phyloP scores from a whole-genome alignment of 2,113 vertebrate species.

The Salvelinus namaycush region DNA sequence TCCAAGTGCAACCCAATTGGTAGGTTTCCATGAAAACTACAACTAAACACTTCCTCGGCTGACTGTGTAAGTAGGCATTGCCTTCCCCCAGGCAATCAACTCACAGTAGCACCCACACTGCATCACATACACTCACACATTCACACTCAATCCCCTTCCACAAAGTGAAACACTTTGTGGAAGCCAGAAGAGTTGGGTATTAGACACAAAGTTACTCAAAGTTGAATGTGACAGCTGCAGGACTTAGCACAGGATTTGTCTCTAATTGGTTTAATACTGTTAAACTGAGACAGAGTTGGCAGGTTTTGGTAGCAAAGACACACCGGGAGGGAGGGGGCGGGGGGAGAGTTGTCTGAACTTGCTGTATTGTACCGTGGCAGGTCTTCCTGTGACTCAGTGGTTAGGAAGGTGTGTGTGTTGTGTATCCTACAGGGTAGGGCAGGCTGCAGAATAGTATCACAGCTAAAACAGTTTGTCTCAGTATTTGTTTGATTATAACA shows the following conservation, averaged over 20 bases:
- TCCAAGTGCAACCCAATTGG: background rate
- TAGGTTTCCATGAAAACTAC: background rate
- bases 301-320: background rate
- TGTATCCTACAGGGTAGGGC: no score
- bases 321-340: conserved; percentile 25
- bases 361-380: no score
- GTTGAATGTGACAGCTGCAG: conserved; percentile 40
- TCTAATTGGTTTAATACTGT: conserved; percentile 34
- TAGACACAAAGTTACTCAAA: background rate
- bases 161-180: background rate
- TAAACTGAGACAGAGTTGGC: conserved; percentile 15
- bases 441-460: no score
- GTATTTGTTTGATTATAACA: no score
- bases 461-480: no score
- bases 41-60: background rate
- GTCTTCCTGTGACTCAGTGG: no score
- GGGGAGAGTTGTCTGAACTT: conserved; percentile 26
- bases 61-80: background rate
- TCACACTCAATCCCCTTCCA: conserved; percentile 1
- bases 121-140: conserved; percentile 1
- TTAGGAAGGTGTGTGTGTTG: no score
- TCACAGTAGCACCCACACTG: background rate
- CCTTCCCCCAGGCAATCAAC: background rate
- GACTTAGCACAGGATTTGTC: conserved; percentile 6
- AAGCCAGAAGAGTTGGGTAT: background rate